A percentile compares a stretch with the other conserved stretches of the same genome.
Conservation (phyloP, 2,113 vertebrate species). For the Sarotherodon lohbergeri region DNA sequence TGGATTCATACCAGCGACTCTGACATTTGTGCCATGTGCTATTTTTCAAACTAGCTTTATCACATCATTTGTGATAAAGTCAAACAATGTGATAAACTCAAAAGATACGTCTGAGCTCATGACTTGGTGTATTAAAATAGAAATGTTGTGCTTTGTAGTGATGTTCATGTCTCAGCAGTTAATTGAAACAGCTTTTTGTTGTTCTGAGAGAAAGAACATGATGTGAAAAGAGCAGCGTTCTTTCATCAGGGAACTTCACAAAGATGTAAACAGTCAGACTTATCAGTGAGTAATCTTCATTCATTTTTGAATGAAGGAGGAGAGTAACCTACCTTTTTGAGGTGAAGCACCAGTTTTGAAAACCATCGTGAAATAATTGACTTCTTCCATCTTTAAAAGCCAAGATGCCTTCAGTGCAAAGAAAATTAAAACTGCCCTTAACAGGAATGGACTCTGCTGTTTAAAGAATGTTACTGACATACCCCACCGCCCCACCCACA, state of each 20-base stretch:
- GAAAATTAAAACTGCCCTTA: background rate
- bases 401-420: background rate
- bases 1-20: background rate
- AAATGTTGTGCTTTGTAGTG: background rate
- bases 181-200: background rate
- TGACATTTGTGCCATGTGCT: background rate
- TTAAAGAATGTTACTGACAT: rapidly evolving
- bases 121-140: rapidly evolving
- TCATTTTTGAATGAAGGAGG: rapidly evolving
- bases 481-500: too few species aligned
- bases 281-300: too few species aligned
- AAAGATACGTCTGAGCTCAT: background rate
- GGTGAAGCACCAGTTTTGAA: background rate
- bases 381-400: background rate
- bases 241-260: background rate
- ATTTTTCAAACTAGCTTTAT: background rate
- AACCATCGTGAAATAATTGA: conserved; percentile 1
- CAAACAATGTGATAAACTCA: background rate
- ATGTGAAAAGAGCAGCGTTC: background rate
- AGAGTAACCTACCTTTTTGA: background rate
- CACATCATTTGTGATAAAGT: background rate
- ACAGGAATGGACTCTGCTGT: rapidly evolving
- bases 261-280: background rate
- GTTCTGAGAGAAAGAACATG: rapidly evolving
- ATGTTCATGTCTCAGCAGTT: background rate